Base-by-base conservation (phyloP, 2,113 vertebrate genomes). In the Leptobrachium leishanense region DNA sequence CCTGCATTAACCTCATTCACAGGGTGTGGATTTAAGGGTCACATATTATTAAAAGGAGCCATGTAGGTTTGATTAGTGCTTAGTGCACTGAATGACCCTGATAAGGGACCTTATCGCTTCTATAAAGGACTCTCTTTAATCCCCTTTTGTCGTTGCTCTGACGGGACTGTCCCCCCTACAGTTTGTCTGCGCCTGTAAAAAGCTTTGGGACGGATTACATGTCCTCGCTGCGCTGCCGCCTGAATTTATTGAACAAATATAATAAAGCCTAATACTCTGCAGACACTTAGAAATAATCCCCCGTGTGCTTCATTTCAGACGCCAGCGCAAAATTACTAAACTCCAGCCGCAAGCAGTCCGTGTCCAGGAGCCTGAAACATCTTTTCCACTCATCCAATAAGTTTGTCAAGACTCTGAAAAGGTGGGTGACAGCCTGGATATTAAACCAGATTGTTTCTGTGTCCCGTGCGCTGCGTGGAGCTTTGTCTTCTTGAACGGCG, bases 371-470 rank as follows among this genome's bases (percentile, higher is more conserved):
- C 81, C 89, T 99, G 84, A 99, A 98, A 86, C 97, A 99, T 79
- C 95, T 99, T 74, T 99, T 99, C 86, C 95, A 99, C 86, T 98
- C 97, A 81, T 97, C 96, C 68, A 97, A 94, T 91, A 99, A 98
- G 88, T 99, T 99, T 89, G 95, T 98, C 84, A 99, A 98, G 88
- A 98, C 92, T 12, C 94, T 99, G 76, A 99, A 98, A 90, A 94
- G 98, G 98, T 99, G 82, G 79, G 90, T 81, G 6, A 46, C 7
- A 39, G 11, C 12, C 44, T 63, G 39, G 42, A 6, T 15, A 8
- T 50, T 6, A 42, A 54, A 68, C 55, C 5, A 68, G 31, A 76
- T 64, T 11, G 4, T 59, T 59, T 59, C 2, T 12, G 46, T 50
- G 8, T 50, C 3, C 9, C 13, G 55, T 59, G 13, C 11, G 13